Conservation (phyloP, 2,888 invertebrate genomes). For the Merodon equestris region DNA sequence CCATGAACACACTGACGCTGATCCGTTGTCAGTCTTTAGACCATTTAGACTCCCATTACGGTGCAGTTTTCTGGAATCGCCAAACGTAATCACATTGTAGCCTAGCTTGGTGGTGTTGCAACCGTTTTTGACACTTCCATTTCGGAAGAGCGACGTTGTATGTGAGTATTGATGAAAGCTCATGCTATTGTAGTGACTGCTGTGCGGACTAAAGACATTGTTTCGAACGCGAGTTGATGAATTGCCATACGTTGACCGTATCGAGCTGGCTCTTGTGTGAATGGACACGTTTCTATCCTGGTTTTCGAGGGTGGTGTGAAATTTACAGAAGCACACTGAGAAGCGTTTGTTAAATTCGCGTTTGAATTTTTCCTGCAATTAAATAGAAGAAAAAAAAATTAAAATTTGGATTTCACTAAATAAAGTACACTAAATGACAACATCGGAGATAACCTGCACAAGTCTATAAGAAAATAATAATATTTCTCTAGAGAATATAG, state of each 20-base stretch:
- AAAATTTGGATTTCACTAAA: no score
- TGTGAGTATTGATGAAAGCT: conserved; percentile 36
- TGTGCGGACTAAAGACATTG: conserved; percentile 71
- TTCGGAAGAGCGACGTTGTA: conserved; percentile 37
- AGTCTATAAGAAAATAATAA: no score
- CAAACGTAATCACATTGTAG: conserved; percentile 58
- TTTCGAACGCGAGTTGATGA: conserved; percentile 76
- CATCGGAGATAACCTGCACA: no score
- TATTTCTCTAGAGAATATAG: no score
- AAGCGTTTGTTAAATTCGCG: conserved; percentile 87
- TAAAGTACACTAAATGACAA: no score
- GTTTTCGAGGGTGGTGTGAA: conserved; percentile 73
- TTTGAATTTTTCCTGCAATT: conserved; percentile 87
- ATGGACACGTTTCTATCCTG: conserved; percentile 77
- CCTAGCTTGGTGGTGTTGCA: conserved; percentile 52
- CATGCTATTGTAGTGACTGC: conserved; percentile 38
- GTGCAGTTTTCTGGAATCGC: conserved; percentile 46
- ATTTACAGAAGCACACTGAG: conserved; percentile 80
- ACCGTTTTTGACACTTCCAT: conserved; percentile 61
- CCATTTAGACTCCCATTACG: conserved; percentile 52
- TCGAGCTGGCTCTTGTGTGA: conserved; percentile 77
- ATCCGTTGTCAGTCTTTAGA: conserved; percentile 31
- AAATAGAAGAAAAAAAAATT: no score
- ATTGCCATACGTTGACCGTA: conserved; percentile 76
- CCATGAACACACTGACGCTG: conserved; percentile 71